A percentile compares a stretch with the other conserved stretches of the same genome.
Evolutionary conservation across 2,113 vertebrate species (phyloP).

Genomic region (Corythoichthys haematopterus): DNA sequence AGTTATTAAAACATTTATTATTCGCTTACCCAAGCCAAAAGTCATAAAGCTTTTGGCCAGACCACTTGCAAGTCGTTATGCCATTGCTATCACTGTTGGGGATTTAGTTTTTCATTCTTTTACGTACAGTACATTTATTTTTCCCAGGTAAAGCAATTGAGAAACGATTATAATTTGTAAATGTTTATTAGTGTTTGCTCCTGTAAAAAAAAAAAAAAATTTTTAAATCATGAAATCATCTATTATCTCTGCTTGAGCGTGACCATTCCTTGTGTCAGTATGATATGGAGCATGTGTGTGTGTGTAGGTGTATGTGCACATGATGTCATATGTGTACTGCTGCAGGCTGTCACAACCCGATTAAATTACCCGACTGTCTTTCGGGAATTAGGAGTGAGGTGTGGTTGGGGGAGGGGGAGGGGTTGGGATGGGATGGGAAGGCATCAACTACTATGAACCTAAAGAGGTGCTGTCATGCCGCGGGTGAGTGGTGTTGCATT

Average conservation of each 20-base stretch:
- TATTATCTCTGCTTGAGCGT: neutral
- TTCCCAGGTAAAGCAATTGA: no score
- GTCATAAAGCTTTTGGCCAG: no score
- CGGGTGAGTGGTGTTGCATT: constrained; percentile 21
- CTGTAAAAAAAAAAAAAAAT: neutral
- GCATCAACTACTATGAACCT: constrained; percentile 44
- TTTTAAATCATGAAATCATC: neutral
- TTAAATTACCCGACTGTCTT: constrained; percentile 60
- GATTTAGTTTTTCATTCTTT: no score
- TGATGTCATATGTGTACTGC: constrained; percentile 14
- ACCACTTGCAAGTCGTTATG: no score
- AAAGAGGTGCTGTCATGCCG: constrained; percentile 46
- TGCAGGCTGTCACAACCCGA: constrained; percentile 37
- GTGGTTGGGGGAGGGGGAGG: constrained; percentile 7
- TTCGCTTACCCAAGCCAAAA: no score
- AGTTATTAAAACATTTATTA: no score
- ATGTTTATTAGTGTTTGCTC: no score
- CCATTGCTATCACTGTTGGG: no score
- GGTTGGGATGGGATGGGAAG: constrained; percentile 11
- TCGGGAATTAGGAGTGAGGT: constrained; percentile 34
- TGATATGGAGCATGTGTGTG: constrained; percentile 5
- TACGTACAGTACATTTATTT: no score
- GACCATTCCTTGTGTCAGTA: neutral
- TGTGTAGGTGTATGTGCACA: constrained; percentile 20
- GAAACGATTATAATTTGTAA: no score